Conservation (phyloP, 2,797 vertebrate species). For the Cynodonichthys magdalenae region DNA sequence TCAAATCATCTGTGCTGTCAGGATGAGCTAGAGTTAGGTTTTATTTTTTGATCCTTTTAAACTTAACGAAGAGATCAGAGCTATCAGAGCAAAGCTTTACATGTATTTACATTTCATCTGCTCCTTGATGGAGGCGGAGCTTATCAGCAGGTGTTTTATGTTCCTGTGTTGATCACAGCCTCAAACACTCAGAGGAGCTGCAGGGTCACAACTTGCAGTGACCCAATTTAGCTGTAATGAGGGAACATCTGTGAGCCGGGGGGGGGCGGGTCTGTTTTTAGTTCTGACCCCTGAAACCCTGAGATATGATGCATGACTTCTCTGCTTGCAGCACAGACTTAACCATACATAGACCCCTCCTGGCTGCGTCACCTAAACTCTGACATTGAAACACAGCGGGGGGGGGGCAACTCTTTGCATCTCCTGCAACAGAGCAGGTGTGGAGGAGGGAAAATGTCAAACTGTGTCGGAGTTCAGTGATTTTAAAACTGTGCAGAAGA, state of each 20-base stretch:
- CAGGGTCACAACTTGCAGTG: slow-evolving; percentile 10
- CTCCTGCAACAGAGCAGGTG: neutral
- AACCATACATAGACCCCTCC: slow-evolving; percentile 28
- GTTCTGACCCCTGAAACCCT: slow-evolving; percentile 3
- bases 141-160: slow-evolving; percentile 9
- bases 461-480: no score
- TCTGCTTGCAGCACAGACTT: slow-evolving; percentile 36
- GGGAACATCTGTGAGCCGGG: slow-evolving; percentile 7
- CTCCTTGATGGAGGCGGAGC: neutral
- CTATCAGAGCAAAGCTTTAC: no score
- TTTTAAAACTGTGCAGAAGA: no score
- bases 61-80: no score
- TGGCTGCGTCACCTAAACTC: slow-evolving; percentile 24
- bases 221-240: slow-evolving; percentile 17
- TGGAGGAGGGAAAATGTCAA: neutral
- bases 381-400: neutral
- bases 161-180: slow-evolving; percentile 27
- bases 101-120: neutral
- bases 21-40: no score
- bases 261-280: slow-evolving; percentile 19
- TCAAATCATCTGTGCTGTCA: no score
- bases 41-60: no score
- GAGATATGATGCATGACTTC: slow-evolving; percentile 25
- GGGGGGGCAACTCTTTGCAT: neutral
- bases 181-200: slow-evolving; percentile 11